Evolutionary conservation across 1,140 invertebrate genomes (phyloP), one percentile per base, ranked within the genome.

Genomic region (Danaus plexippus): DNA sequence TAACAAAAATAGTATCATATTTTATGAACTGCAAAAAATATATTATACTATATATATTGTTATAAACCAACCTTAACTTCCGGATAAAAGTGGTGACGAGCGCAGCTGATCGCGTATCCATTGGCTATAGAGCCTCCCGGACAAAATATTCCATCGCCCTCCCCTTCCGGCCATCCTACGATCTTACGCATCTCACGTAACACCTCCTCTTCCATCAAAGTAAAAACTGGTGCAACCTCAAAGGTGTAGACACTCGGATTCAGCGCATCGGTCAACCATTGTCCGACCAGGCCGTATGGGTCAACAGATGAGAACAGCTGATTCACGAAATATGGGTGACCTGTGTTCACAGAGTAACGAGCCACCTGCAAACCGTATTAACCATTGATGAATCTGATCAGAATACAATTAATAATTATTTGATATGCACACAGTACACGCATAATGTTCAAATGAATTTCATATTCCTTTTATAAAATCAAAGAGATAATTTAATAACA

Each of bases 61-160:
- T 4, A 49, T 32, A 22, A 22, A 50, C 59, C 45, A 11, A 92
- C 91, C 91, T 97, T 98, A 43, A 93, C 88, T 58, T 95, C 90
- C 9, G 96, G 96, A 72, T 92, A 91, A 55, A 89, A 88, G 61
- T 91, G 82, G 73, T 94, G 93, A 43, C 97, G 88, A 2, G 97
- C 97, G 57, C 96, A 91, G 71, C 95, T 94, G 54, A 99, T 96
- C 10, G 95, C 97, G 78, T 99, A 99, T 57, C 97, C 93, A 78
- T 99, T 99, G 2, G 97, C 94, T 64, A 98, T 94, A 1, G 96
- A 97, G 0, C 97, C 97, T 40, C 97, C 97, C 9, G 97, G 97
- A 73, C 94, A 95, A 84, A 99, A 98, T 47, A 98, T 96, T 0
- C 96, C 97, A 84, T 96, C 95, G 2, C 91, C 91, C 10, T 94